These are phyloP conservation scores for Albula glossodonta DNA, from an alignment of 2,113 vertebrate genomes.

Conservation along the genomic window DNA sequence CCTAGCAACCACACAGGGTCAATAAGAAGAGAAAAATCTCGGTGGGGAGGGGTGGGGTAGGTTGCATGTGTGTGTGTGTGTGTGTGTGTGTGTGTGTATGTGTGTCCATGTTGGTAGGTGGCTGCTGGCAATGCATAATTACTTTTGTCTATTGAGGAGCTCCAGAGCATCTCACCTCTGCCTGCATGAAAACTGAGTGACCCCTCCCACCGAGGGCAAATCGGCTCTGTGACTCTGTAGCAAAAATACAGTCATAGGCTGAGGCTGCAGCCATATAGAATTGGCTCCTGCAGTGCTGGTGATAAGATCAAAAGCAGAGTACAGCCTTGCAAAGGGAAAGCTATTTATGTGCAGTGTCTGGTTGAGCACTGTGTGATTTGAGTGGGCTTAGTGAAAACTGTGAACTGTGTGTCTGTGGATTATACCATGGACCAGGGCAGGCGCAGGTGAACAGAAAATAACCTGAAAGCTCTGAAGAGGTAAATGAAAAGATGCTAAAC, in stretches of 20 bases:
- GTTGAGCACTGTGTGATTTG: constrained; percentile 3
- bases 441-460: background rate
- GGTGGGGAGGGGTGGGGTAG: too few species aligned
- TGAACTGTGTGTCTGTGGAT: background rate
- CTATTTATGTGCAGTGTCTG: constrained; percentile 11
- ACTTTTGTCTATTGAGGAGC: background rate
- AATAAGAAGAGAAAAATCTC: background rate
- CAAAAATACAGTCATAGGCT: background rate
- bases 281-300: background rate
- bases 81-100: background rate
- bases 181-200: background rate
- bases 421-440: background rate
- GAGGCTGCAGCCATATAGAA: background rate
- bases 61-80: background rate
- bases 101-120: background rate
- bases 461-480: background rate
- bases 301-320: constrained; percentile 25
- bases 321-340: constrained; percentile 4
- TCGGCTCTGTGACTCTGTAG: background rate
- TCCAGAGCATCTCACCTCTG: background rate
- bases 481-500: constrained; percentile 18
- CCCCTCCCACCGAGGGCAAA: background rate
- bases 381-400: background rate
- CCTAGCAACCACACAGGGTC: background rate
- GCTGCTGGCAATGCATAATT: background rate